Base-by-base conservation (phyloP, 2,888 invertebrate genomes). In the Cybosia mesomella region DNA sequence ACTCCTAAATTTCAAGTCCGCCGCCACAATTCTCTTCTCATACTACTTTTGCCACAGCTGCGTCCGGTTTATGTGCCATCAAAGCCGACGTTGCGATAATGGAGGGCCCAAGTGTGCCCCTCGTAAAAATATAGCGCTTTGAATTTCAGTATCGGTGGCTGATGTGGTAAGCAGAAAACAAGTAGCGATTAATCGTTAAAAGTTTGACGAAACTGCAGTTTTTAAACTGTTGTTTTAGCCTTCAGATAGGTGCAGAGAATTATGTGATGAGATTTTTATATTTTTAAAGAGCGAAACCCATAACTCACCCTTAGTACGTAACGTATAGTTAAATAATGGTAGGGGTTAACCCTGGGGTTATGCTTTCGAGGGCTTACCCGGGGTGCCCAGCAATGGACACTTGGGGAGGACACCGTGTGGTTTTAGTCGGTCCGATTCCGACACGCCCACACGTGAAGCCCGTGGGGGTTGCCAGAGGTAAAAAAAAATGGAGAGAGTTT, bases 31-130 rank as follows among this genome's bases (percentile, higher is more conserved):
- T 64, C 32, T 18, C 49, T n/a, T 49, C 58, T 68, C 60, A 63
- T 73, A 66, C 76, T 68, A 63, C 43, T 53, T 55, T 64, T 7
- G 80, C 70, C 83, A 75, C 90, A 90, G 87, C 90, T 90, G 90
- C 77, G 87, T 85, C 86, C 86, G 79, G 84, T 91, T 91, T 91
- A 91, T 87, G 89, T 73, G 75, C 88, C 87, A 90, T 90, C 89
- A 90, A 89, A 88, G 85, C 85, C 82, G 85, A 76, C 82, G 82
- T 67, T 32, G 84, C 87, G 89, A 89, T 89, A 90, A 90, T 89
- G 81, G 83, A 66, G 69, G 70, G 76, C 78, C 86, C 89, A 83
- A 88, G 87, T 89, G 90, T 71, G 81, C 72, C 80, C 81, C 78
- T 89, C 90, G 88, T 91, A 89, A 90, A 89, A 90, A 85, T 82